Evolutionary conservation across 2,113 vertebrate species (phyloP), one percentile per base, ranked within the genome.

Genomic region (Indicator indicator): DNA sequence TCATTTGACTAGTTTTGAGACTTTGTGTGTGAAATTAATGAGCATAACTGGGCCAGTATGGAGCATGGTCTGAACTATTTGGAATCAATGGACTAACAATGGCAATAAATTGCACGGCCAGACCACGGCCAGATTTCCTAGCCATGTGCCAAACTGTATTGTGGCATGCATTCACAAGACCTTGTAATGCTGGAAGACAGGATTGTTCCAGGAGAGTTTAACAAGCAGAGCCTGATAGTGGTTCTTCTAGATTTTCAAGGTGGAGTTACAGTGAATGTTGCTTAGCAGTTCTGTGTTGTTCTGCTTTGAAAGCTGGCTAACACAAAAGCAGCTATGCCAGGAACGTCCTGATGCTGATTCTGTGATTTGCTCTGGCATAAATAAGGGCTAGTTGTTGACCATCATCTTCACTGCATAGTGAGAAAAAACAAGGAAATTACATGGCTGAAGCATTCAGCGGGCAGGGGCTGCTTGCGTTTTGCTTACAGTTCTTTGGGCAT

Each of bases 61-160:
- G 36, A 71, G 18, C 9, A 5, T 10, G 11, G 36, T 40, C 33
- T 70, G 6, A 40, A 20, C 23, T 27, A 3, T n/a, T 52, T 30
- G 2, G 44, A 48, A 32, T 8, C 8, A n/a, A 6, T 8, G 23
- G 46, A 55, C 24, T n/a, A 36, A 28, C 26, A 14, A 1, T 9
- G 33, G 12, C 38, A 67, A 17, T 28, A 48, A 48, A 68, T 36
- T 46, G 8, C 28, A 3, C 2, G 19, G 50, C 3, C 54, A 65
- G 75, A n/a, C 18, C 3, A 2, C 0, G 5, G 30, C 20, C 24
- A 36, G 16, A 16, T 77, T 71, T 59, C 6, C 9, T 59, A 2
- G 3, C 44, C 1, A 0, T 3, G 21, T 78, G 14, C 36, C 64
- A 8, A 16, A 23, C 5, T 0, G 4, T 16, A 0, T 7, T 32